A percentile compares a stretch with the other conserved stretches of the same genome.
phyloP scores from a whole-genome alignment of 2,113 vertebrate genomes.

The Ptilonorhynchus violaceus region DNA sequence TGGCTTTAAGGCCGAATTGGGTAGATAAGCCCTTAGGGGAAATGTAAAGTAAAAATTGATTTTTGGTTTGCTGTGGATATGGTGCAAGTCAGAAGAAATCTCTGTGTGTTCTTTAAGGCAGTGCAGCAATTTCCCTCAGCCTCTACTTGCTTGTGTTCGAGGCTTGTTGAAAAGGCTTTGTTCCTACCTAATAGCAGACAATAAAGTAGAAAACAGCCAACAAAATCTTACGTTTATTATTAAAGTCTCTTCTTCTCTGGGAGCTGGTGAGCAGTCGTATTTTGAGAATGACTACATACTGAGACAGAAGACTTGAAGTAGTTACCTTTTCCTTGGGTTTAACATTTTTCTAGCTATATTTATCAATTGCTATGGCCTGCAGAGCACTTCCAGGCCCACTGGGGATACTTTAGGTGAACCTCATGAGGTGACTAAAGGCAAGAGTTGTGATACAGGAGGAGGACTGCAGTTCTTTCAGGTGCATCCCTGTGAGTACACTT shows the following conservation, averaged over 20 bases:
- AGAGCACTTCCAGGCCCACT: neutral
- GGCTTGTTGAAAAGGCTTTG: slow-evolving; percentile 22
- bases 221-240: neutral
- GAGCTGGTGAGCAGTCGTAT: neutral
- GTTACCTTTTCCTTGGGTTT: neutral
- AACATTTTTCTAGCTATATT: neutral
- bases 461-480: neutral
- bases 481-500: neutral
- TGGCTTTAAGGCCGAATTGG: neutral
- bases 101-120: slow-evolving; percentile 4
- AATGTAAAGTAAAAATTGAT: slow-evolving; percentile 20
- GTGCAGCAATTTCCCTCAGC: neutral
- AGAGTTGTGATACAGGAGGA: neutral
- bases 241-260: neutral
- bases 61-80: slow-evolving; percentile 17
- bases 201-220: neutral
- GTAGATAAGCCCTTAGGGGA: neutral
- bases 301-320: neutral
- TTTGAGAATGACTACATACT: neutral
- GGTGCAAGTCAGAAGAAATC: neutral
- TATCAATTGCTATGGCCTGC: neutral
- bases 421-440: neutral
- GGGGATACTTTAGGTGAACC: neutral
- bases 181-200: neutral
- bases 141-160: neutral